Evolutionary conservation across 2,797 vertebrate species (phyloP).

Genomic region (Echeneis naucrates): DNA sequence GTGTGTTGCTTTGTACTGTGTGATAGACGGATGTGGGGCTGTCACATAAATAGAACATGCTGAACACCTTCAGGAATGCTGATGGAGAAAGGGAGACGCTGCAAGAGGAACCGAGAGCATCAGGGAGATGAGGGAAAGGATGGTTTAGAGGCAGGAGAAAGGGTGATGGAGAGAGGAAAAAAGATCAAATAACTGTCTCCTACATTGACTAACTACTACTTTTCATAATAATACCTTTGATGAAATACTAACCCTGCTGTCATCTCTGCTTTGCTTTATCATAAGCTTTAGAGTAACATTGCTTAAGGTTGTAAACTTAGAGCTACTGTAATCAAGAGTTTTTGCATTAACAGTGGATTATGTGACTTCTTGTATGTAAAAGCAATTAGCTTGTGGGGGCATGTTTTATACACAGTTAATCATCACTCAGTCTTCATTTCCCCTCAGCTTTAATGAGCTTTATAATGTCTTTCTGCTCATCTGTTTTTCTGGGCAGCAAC

Average conservation of each 20-base stretch:
- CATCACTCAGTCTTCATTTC: not conserved
- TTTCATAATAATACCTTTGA: not conserved
- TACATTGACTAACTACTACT: not conserved
- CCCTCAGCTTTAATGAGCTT: not conserved
- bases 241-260: not conserved
- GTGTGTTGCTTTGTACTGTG: slow-evolving; percentile 56
- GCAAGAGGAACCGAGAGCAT: slow-evolving; percentile 52
- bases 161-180: not conserved
- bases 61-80: slow-evolving; percentile 76
- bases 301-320: too few species aligned
- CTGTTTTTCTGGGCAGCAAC: not conserved
- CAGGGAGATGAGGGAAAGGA: slow-evolving; percentile 31
- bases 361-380: not conserved
- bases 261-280: not conserved
- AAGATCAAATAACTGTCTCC: slow-evolving; percentile 2
- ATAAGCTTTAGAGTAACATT: not conserved
- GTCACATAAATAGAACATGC: slow-evolving; percentile 72
- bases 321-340: not conserved
- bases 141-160: slow-evolving; percentile 15
- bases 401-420: not conserved
- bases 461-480: not conserved
- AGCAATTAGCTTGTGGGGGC: not conserved
- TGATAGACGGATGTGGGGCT: slow-evolving; percentile 60
- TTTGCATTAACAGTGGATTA: not conserved
- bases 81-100: slow-evolving; percentile 50